Base-by-base conservation (phyloP, 2,888 invertebrate genomes). In the Agonopterix subpropinquella region DNA sequence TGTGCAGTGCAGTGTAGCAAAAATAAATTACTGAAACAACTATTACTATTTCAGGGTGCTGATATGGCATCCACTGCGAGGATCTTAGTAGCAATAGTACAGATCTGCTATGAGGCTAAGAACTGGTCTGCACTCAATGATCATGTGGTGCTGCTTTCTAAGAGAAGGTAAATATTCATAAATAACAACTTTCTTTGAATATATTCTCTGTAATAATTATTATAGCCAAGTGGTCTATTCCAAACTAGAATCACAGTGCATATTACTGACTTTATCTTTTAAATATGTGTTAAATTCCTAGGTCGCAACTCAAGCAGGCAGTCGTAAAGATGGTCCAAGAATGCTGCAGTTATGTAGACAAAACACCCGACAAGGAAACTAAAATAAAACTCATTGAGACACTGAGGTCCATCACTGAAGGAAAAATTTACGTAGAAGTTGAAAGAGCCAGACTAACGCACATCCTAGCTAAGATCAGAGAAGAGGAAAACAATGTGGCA, bases 381-480 rank as follows among this genome's bases (percentile, higher is more conserved):
- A 96, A 95, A 87, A 91, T 98, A 44, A 97, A 98, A 73, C 90
- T 99, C 0, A 99, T 99, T 70, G 98, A 99, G 76, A 98, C 99
- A 0, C 84, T 99, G 45, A 91, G 97, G 56, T 92, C 94, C 4
- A 98, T 99, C 1, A 99, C 99, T 0, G 98, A 98, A 73, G 99
- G 99, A 58, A 99, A 99, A 92, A 99, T 99, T 58, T 99, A 99
- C 77, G 99, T 99, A n/a, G 99, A 99, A 90, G 98, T 98, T 8
- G 99, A 99, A 81, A 90, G 99, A 65, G 99, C 99, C 4, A 91
- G 99, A 48, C 88, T 99, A 5, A 99, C 99, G 1, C 95, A 98
- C 67, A 95, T 94, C 60, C 80, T 98, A 53, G 95, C 96, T 0
- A 92, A 95, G 71, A 93, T 96, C 49, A 93, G 96, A 56, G 95